Evolutionary conservation across 2,797 vertebrate species (phyloP).

Genomic region (Micropoecilia bifurca): DNA sequence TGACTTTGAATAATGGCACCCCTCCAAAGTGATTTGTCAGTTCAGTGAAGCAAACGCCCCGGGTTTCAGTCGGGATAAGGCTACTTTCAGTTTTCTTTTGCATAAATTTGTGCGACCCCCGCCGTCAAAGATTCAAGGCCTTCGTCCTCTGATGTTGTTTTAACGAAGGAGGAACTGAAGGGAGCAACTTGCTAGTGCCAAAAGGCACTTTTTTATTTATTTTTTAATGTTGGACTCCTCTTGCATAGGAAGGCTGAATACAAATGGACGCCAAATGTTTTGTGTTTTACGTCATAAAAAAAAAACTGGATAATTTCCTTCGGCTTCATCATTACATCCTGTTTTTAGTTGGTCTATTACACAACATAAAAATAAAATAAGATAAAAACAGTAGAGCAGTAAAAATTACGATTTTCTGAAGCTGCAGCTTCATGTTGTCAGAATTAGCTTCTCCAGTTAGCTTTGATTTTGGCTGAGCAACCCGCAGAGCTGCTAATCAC

Average conservation of each 20-base stretch:
- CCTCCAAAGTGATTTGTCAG: constrained; percentile 78
- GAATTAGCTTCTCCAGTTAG: constrained; percentile 38
- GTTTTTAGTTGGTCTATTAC: not conserved
- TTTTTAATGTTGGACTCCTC: not conserved
- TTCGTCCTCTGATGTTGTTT: constrained; percentile 37
- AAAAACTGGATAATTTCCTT: not conserved
- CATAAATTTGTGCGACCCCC: constrained; percentile 21
- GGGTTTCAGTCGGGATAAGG: constrained; percentile 50
- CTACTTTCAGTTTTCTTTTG: constrained; percentile 40
- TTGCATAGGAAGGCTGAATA: not conserved
- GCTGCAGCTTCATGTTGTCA: constrained; percentile 35
- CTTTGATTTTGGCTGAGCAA: constrained; percentile 34
- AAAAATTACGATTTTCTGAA: not conserved
- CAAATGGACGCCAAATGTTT: not conserved
- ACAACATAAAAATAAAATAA: not conserved
- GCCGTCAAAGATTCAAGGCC: constrained; percentile 18
- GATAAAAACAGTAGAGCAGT: not conserved
- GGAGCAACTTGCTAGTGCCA: not conserved
- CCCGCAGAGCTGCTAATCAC: constrained; percentile 53
- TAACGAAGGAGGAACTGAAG: constrained; percentile 3
- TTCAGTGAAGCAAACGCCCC: constrained; percentile 62
- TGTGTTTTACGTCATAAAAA: not conserved
- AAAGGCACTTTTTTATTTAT: not conserved
- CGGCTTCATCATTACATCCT: not conserved
- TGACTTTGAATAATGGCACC: constrained; percentile 73